Evolutionary conservation across 53 echinoderm and acorn worm species (phyloP).

Genomic region (Zoroaster sp.): DNA sequence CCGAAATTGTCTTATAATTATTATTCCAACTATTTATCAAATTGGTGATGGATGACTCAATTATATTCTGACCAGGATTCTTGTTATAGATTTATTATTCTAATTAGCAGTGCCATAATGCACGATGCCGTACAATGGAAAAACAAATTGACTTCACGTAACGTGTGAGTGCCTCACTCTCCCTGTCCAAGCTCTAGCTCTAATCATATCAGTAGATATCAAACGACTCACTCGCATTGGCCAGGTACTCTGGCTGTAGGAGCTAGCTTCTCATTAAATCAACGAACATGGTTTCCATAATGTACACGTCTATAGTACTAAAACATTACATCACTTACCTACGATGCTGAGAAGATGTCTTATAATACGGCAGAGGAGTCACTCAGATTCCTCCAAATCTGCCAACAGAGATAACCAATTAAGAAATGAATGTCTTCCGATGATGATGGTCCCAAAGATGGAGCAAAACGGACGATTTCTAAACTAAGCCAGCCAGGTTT

Average conservation of each 20-base stretch:
- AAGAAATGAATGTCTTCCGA: background rate
- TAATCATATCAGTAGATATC: constrained; percentile 5
- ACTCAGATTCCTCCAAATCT: background rate
- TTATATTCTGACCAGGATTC: background rate
- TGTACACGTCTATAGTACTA: background rate
- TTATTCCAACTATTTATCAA: background rate
- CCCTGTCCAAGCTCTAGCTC: background rate
- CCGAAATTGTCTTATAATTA: too few relatives aligned
- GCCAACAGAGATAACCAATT: background rate
- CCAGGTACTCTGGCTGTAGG: background rate
- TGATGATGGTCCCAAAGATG: background rate
- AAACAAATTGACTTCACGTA: constrained; percentile 17
- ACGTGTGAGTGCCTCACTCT: background rate
- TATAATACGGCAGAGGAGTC: background rate
- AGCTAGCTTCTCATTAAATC: background rate
- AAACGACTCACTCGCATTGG: background rate
- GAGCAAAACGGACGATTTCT: background rate
- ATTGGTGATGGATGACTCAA: background rate
- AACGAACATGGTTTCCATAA: background rate
- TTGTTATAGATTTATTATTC: background rate
- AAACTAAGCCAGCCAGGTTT: constrained; percentile 16
- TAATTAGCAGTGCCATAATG: background rate
- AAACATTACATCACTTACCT: background rate
- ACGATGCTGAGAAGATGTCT: background rate
- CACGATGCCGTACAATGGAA: background rate